phyloP scores from a whole-genome alignment of 1,140 invertebrate species.

The Nasonia vitripennis region DNA sequence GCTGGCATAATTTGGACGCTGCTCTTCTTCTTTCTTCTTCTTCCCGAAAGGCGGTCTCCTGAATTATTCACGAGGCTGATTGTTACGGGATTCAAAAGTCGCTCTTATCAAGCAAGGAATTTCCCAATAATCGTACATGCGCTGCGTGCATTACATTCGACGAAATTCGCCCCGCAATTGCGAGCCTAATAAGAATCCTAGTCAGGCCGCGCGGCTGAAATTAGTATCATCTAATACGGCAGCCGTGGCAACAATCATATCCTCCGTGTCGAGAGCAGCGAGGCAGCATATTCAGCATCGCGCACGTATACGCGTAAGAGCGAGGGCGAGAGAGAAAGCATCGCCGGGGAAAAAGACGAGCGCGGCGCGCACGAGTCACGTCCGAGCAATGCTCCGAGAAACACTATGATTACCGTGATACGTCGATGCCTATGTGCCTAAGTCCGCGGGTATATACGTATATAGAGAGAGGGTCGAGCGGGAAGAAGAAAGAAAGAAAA shows the following conservation, averaged over 20 bases:
- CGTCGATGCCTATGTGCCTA: conserved; percentile 60
- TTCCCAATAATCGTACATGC: no score
- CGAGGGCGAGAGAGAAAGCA: not conserved
- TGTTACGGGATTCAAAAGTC: not conserved
- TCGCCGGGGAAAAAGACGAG: no score
- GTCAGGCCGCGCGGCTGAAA: not conserved
- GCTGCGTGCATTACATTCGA: no score
- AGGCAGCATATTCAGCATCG: not conserved
- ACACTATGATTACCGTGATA: conserved; percentile 70
- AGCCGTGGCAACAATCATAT: not conserved
- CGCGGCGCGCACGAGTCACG: conserved; percentile 61
- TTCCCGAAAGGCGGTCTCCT: not conserved
- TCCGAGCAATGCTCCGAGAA: conserved; percentile 66
- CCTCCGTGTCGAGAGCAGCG: not conserved
- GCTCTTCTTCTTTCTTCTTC: not conserved
- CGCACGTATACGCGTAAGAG: not conserved
- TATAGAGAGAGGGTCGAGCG: conserved; percentile 52
- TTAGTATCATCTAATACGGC: not conserved
- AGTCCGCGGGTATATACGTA: conserved; percentile 22
- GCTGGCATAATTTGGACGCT: not conserved
- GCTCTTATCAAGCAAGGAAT: no score
- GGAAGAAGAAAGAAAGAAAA: conserved; percentile 46
- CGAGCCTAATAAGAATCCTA: not conserved
- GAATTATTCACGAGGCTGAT: conserved; percentile 6
- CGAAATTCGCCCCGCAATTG: no score